Evolutionary conservation across 2,113 vertebrate species (phyloP), one percentile per base, ranked within the genome.

Genomic region (Callopanchax toddi): DNA sequence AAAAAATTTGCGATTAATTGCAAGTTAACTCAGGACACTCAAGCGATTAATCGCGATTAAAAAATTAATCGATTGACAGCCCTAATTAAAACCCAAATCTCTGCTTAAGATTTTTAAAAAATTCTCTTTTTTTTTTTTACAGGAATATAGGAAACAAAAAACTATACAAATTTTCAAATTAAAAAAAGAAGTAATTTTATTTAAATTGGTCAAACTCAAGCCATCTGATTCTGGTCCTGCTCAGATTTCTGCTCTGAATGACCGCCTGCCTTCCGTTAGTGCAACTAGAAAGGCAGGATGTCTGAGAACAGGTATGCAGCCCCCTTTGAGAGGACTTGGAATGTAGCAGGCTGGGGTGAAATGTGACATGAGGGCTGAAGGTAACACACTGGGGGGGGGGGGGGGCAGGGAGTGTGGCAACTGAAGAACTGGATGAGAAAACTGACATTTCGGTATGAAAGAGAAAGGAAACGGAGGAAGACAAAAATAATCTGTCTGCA

Each of bases 341-440:
- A 93, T 92, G 90, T 92, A 75, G 86, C 90, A 66, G 61, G 73
- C 69, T 84, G 78, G 84, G 76, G 89, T 89, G 88, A 91, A 92
- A 93, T 91, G 86, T 92, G 90, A 90, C 92, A 89, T 71, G 76
- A 81, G 78, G 78, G 79, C 86, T 91, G 90, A 81, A 92, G 91
- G 86, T 92, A 89, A 76, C 82, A 86, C 72, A 76, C 72, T 46
- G 78, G 60, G 49, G 70, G 67, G 73, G 82, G 60, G 49, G 55
- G 56, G 26, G 26, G 26, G 0, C 6, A 9, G 29, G 29, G 29
- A 54, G 39, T 46, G 60, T 26, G 8, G 72, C 46, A 25, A 52
- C 57, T 57, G 39, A 52, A 37, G 29, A 4, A 12, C 80, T n/a
- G 53, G 43, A 80, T 46, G 0, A 54, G 51, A 3, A 18, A 37